Base-by-base conservation (phyloP, 2,888 invertebrate genomes). In the Linnaemya vulpina region DNA sequence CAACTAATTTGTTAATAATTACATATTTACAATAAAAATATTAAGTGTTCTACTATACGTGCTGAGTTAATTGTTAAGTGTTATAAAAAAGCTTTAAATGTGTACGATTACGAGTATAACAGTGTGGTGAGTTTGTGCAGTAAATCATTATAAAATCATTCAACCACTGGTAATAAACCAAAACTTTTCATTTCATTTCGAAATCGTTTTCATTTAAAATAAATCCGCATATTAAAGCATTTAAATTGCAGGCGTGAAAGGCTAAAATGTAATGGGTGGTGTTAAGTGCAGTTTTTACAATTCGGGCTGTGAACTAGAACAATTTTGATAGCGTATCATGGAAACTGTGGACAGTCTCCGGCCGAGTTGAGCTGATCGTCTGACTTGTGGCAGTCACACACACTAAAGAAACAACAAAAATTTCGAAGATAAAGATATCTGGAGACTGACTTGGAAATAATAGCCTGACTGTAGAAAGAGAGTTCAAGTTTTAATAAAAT, bases 51-150 rank as follows among this genome's bases (percentile, higher is more conserved):
- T 20, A 25, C 13, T 58, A 22, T 22, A 65, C 13, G 38, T 55
- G 73, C 17, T 73, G 78, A 73, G 35, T 60, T 30, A 4, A 22
- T 46, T 49, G 13, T 10, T 30, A 58, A 40, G 58, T 73, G 40
- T 67, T 71, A 17, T 53, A 30, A 17, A 55, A 53, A 62, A 68
- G 49, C 60, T 60, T 73, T 60, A 20, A n/a, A 68, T 0, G 30
- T 46, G 30, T 58, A 20, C n/a, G n/a, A n/a, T n/a, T n/a, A 30
- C 30, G 17, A 20, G 7, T 55, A 25, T 4, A 15, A 62, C 58
- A 53, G 51, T 81, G 74, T 68, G 60, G 74, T 60, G 67, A 74
- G 49, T 67, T 65, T 58, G 10, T 25, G 13, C 1, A 22, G 1
- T 67, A 17, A 49, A 58, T 68, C n/a, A n/a, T n/a, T n/a, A n/a